These are phyloP conservation scores for Sericinus montela DNA, from an alignment of 2,888 invertebrate genomes.

Conservation along the genomic window DNA sequence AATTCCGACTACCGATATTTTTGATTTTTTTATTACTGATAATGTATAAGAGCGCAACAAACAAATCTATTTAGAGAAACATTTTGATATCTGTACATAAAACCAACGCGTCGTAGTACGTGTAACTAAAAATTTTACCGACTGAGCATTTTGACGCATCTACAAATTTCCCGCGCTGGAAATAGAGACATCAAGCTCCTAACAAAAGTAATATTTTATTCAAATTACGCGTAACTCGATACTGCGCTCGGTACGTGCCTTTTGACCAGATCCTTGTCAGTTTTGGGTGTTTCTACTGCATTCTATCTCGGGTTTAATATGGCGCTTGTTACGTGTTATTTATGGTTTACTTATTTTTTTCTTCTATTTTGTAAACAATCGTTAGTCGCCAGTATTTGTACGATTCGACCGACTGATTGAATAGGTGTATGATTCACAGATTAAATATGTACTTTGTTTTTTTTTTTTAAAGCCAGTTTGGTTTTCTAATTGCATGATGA, in stretches of 20 bases:
- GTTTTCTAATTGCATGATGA: too few relatives aligned
- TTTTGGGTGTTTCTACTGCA: constrained; percentile 28
- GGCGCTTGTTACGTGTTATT: constrained; percentile 18
- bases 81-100: too few relatives aligned
- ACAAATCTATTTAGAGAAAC: too few relatives aligned
- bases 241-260: constrained; percentile 49
- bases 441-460: constrained; percentile 1
- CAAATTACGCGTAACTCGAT: constrained; percentile 66
- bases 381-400: constrained; percentile 5
- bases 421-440: not conserved
- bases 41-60: too few relatives aligned
- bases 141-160: not conserved
- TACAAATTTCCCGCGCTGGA: constrained; percentile 16
- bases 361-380: constrained; percentile 3
- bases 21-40: too few relatives aligned
- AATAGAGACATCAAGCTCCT: constrained; percentile 64
- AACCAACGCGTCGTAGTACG: too few relatives aligned
- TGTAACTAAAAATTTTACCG: too few relatives aligned
- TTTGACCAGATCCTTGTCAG: constrained; percentile 33
- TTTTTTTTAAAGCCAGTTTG: not conserved
- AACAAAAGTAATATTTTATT: constrained; percentile 58
- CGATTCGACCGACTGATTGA: constrained; percentile 4
- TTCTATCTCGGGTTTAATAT: constrained; percentile 14
- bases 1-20: too few relatives aligned
- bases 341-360: constrained; percentile 11